Evolutionary conservation across 2,888 invertebrate genomes (phyloP).

Genomic region (Acleris cristana): DNA sequence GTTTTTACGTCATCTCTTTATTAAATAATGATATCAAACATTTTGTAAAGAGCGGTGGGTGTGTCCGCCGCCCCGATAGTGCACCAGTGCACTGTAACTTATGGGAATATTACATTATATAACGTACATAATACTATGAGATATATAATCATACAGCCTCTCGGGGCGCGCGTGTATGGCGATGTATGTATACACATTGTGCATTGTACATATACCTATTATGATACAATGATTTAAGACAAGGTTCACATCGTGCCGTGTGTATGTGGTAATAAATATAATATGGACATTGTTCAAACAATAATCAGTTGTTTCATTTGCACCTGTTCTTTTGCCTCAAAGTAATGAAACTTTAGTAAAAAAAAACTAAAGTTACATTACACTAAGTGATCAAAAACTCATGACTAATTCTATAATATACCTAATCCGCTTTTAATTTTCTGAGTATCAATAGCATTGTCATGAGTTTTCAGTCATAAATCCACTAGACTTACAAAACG

Average conservation of each 20-base stretch:
- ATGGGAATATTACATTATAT: constrained; percentile 84
- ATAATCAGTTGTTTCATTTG: constrained; percentile 83
- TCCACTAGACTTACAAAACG: too few relatives aligned
- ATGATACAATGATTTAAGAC: constrained; percentile 90
- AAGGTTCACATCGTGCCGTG: constrained; percentile 96
- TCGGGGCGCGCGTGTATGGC: constrained; percentile 87
- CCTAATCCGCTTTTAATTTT: too few relatives aligned
- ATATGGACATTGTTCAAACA: constrained; percentile 95
- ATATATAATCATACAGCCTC: constrained; percentile 84
- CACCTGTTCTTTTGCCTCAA: neutral
- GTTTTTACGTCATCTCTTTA: constrained; percentile 84
- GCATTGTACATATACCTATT: constrained; percentile 89
- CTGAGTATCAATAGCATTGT: too few relatives aligned
- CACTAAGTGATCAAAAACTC: too few relatives aligned
- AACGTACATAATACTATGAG: constrained; percentile 84
- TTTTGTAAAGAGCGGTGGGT: constrained; percentile 83
- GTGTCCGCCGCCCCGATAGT: constrained; percentile 81
- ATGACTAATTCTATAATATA: too few relatives aligned
- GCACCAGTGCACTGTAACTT: constrained; percentile 85
- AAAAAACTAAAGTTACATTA: too few relatives aligned
- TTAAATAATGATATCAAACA: constrained; percentile 83
- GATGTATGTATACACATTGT: constrained; percentile 88
- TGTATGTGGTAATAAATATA: constrained; percentile 94
- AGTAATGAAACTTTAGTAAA: neutral
- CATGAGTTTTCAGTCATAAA: too few relatives aligned